Percentiles rank a stretch among this genome's conserved stretches.
These are phyloP conservation scores for Tylochromis polylepis DNA, from an alignment of 2,113 vertebrate species.

Conservation along the genomic window DNA sequence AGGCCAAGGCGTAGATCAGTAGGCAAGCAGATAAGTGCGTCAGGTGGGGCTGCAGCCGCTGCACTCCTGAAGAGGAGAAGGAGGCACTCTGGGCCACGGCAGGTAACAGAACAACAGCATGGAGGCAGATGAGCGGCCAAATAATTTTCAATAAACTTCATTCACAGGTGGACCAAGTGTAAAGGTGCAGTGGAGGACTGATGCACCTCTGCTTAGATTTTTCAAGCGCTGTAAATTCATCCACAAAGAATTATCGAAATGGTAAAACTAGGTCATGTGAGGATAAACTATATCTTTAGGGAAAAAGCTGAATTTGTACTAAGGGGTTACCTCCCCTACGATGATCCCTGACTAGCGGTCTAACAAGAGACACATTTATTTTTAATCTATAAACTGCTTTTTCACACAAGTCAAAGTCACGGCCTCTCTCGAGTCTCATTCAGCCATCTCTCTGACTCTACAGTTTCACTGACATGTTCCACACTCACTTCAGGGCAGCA, in stretches of 20 bases:
- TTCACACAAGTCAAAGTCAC: slow-evolving; percentile 14
- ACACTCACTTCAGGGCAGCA: slow-evolving; percentile 2
- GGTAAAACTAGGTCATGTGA: slow-evolving; percentile 7
- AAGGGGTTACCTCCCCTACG: not conserved
- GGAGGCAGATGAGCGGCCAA: not conserved
- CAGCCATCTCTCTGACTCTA: not conserved
- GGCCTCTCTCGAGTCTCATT: not conserved
- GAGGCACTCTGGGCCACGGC: not conserved
- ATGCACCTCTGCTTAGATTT: not conserved
- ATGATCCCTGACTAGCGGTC: not conserved
- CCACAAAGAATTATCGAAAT: not conserved
- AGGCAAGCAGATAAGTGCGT: slow-evolving; percentile 40
- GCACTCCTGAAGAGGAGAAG: not conserved
- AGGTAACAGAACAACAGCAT: slow-evolving; percentile 32
- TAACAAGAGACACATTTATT: not conserved
- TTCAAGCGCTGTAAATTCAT: not conserved
- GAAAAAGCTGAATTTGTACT: not conserved
- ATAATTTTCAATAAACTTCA: not conserved
- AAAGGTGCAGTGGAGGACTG: not conserved
- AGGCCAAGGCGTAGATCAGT: slow-evolving; percentile 21
- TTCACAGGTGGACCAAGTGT: not conserved
- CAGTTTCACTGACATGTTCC: not conserved
- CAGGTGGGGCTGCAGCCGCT: slow-evolving; percentile 42
- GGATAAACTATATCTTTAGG: not conserved
- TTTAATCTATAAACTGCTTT: not conserved